phyloP scores from a whole-genome alignment of 2,113 vertebrate genomes.

The Arothron firmamentum region DNA sequence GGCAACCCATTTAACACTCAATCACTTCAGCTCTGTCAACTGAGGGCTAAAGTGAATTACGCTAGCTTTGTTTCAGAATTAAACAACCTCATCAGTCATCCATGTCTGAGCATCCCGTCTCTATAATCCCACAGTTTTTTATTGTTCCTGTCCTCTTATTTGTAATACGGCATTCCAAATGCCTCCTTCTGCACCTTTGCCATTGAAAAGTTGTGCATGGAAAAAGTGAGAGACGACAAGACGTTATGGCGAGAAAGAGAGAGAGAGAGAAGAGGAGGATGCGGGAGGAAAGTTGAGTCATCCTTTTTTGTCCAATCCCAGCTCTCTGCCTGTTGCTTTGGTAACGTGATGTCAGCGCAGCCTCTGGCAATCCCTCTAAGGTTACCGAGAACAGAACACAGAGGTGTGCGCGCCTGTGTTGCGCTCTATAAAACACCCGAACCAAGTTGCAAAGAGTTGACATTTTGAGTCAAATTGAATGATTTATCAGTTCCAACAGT shows the following conservation, averaged over 20 bases:
- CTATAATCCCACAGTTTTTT: slow-evolving; percentile 3
- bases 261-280: slow-evolving; percentile 12
- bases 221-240: slow-evolving; percentile 39
- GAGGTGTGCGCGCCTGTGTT: slow-evolving; percentile 29
- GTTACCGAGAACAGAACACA: slow-evolving; percentile 34
- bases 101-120: not conserved
- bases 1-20: slow-evolving; percentile 23
- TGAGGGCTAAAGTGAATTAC: not conserved
- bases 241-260: slow-evolving; percentile 22
- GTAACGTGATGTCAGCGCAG: slow-evolving; percentile 67
- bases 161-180: not conserved
- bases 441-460: not conserved
- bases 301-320: slow-evolving; percentile 55
- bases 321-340: slow-evolving; percentile 67
- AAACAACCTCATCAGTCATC: not conserved
- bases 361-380: slow-evolving; percentile 52
- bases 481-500: not conserved
- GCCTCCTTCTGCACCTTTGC: slow-evolving; percentile 23
- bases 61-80: not conserved
- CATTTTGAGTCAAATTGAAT: slow-evolving; percentile 4
- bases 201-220: slow-evolving; percentile 46
- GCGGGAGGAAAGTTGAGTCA: slow-evolving; percentile 61
- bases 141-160: slow-evolving; percentile 1
- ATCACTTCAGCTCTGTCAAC: slow-evolving; percentile 6
- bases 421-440: not conserved